These are phyloP conservation scores for Hypsibius dujardini DNA, from an alignment of 1,140 invertebrate species.

Conservation along the genomic window DNA sequence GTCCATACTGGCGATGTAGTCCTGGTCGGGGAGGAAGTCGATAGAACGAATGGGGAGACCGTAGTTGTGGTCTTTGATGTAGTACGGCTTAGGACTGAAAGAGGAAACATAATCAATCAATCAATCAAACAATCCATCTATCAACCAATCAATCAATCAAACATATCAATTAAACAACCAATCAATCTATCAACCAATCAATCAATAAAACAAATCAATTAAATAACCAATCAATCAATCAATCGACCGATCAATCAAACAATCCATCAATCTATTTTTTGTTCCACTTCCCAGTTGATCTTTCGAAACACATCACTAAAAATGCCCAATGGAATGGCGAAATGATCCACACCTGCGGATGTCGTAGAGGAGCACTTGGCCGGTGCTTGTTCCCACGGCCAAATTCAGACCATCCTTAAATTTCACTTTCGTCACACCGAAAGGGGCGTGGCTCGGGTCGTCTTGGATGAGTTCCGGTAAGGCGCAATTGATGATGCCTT, in stretches of 20 bases:
- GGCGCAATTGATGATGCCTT: constrained; percentile 66
- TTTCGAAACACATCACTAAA: too few species aligned
- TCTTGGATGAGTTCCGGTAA: constrained; percentile 38
- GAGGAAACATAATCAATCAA: too few species aligned
- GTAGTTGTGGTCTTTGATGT: constrained; percentile 87
- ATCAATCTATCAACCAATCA: too few species aligned
- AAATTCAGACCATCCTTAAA: constrained; percentile 53
- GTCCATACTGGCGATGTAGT: constrained; percentile 79
- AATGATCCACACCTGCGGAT: constrained; percentile 46
- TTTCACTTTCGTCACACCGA: constrained; percentile 25
- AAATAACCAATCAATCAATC: too few species aligned
- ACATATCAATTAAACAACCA: too few species aligned
- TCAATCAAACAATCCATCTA: too few species aligned
- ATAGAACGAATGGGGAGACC: constrained; percentile 73
- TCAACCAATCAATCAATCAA: too few species aligned
- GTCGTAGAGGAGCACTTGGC: constrained; percentile 82
- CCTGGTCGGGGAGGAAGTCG: constrained; percentile 59
- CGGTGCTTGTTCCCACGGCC: constrained; percentile 76
- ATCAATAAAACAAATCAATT: too few species aligned
- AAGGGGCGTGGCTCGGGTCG: background rate
- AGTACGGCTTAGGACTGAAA: constrained; percentile 50
- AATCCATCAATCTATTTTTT: too few species aligned
- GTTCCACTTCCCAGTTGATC: too few species aligned
- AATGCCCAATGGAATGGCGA: too few species aligned
- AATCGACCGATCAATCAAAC: too few species aligned